These are phyloP conservation scores for Amblyopsis rosae DNA, from an alignment of 2,113 vertebrate species.

Conservation along the genomic window DNA sequence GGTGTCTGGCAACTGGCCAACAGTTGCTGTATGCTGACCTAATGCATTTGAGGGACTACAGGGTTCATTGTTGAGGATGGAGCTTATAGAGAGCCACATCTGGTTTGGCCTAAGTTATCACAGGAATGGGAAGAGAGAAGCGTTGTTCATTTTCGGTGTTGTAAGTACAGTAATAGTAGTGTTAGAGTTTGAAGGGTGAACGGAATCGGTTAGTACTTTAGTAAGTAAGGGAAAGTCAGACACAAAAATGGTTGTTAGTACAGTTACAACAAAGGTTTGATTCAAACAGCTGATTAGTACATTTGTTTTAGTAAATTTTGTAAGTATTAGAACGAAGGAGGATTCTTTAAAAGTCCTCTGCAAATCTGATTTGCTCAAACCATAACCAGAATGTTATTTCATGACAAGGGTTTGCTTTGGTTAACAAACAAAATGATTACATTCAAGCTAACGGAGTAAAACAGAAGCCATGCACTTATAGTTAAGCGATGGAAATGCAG, in stretches of 20 bases:
- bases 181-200: slow-evolving; percentile 69
- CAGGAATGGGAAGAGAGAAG: slow-evolving; percentile 15
- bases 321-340: slow-evolving; percentile 51
- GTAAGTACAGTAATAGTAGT: slow-evolving; percentile 22
- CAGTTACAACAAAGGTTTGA: slow-evolving; percentile 81
- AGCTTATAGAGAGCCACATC: not conserved
- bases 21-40: not conserved
- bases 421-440: slow-evolving; percentile 73
- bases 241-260: slow-evolving; percentile 88
- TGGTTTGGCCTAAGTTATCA: slow-evolving; percentile 23
- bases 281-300: slow-evolving; percentile 78
- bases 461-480: slow-evolving; percentile 74
- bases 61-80: not conserved
- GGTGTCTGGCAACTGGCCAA: slow-evolving; percentile 75
- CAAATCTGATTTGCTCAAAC: slow-evolving; percentile 73
- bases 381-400: slow-evolving; percentile 69
- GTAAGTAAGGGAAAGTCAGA: slow-evolving; percentile 82
- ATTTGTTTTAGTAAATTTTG: slow-evolving; percentile 75
- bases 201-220: slow-evolving; percentile 81
- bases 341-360: slow-evolving; percentile 73
- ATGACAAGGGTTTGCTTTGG: slow-evolving; percentile 63
- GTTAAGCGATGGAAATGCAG: slow-evolving; percentile 6
- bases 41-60: not conserved
- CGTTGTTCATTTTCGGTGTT: slow-evolving; percentile 20
- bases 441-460: slow-evolving; percentile 64